phyloP scores from a whole-genome alignment of 2,113 vertebrate species.

The Apus apus region DNA sequence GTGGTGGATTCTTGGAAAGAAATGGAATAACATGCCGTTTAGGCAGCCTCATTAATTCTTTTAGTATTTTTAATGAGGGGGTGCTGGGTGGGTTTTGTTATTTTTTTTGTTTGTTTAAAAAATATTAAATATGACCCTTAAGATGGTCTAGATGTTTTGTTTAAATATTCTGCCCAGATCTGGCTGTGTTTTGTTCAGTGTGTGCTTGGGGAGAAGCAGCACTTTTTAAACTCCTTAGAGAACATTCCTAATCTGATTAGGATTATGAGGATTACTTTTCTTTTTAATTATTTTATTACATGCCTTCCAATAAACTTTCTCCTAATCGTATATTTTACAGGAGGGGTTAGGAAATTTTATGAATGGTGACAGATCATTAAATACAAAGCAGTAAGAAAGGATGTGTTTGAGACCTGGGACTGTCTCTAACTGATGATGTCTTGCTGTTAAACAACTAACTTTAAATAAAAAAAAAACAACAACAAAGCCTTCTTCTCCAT shows the following conservation, averaged over 20 bases:
- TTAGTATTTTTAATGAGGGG: background rate
- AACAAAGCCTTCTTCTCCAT: background rate
- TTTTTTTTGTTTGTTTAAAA: background rate
- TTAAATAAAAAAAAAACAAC: background rate
- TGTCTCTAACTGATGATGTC: background rate
- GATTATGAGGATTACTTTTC: background rate
- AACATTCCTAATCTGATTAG: background rate
- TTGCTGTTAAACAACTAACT: background rate
- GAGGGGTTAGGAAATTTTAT: background rate
- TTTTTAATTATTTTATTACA: background rate
- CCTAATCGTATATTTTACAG: background rate
- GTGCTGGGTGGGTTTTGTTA: background rate
- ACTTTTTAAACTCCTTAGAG: background rate
- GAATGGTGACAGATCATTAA: background rate
- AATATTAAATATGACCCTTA: accelerated
- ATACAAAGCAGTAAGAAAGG: background rate
- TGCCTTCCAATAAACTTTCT: background rate
- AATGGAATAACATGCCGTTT: background rate
- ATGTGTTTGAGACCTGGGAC: background rate
- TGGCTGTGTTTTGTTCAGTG: background rate
- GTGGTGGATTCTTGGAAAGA: background rate
- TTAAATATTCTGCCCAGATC: background rate
- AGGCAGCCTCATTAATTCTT: background rate
- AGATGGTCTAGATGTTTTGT: background rate
- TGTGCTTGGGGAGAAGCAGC: background rate